Base-by-base conservation (phyloP, 2,888 invertebrate genomes). In the Abrostola tripartita region DNA sequence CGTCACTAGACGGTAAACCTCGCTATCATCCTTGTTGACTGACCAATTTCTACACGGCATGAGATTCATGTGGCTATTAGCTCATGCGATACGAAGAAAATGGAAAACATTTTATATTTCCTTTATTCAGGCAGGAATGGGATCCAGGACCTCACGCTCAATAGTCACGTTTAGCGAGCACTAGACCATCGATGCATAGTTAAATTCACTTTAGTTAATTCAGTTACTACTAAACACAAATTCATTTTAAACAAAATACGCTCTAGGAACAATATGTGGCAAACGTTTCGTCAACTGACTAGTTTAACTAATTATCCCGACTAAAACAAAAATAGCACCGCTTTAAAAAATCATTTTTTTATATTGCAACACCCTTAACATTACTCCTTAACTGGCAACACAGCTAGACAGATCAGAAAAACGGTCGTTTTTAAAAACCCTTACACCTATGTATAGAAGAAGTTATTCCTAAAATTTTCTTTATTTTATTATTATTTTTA, bases 311-410 rank as follows among this genome's bases (percentile, higher is more conserved):
- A 53, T 54, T 61, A 79, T 69, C 68, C 41, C 68, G 65, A 78
- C 71, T 65, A 47, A 74, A 76, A 74, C 52, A 61, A 70, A 76
- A 76, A 77, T 82, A 82, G 81, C 81, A 82, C 81, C 81, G 70
- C 78, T 65, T 71, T 56, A 78, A 61, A 68, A 64, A 78, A 78
- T 69, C 35, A 54, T 69, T 70, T 78, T 79, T 78, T 67, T 74
- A 83, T 81, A 84, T 85, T 85, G 85, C 85, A 85, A 86, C 83
- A 85, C 81, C 81, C 83, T 82, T 81, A 83, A 60, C 50, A 62
- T 52, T 75, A 61, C 42, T 42, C 65, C 55, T 71, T 65, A 74
- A 70, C 73, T 73, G 68, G 71, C 73, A 81, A 78, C 78, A 75
- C 72, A 63, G 62, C 71, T 66, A 72, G 67, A 73, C 71, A 72